Percentiles rank a stretch among this genome's conserved stretches.
Evolutionary conservation across 2,113 vertebrate genomes (phyloP).

Genomic region (Cottus gobio): DNA sequence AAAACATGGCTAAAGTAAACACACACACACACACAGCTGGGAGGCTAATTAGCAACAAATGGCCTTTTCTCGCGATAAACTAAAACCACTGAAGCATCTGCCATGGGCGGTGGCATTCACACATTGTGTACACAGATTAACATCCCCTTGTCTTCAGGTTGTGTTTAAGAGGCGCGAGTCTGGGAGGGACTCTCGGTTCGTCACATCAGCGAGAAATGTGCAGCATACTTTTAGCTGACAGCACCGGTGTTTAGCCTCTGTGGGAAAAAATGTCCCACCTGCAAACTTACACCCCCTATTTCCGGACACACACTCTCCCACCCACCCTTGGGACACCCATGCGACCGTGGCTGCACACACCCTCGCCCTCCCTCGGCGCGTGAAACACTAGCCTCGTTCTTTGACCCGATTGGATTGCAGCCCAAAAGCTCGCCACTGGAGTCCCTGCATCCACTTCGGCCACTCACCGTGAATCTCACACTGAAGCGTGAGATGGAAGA

Average conservation of each 20-base stretch:
- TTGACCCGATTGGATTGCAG: slow-evolving; percentile 52
- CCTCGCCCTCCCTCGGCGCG: slow-evolving; percentile 37
- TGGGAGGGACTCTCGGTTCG: slow-evolving; percentile 2
- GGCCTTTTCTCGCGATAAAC: slow-evolving; percentile 4
- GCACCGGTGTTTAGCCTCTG: slow-evolving; percentile 45
- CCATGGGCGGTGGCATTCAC: background rate
- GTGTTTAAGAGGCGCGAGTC: slow-evolving; percentile 1
- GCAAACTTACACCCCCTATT: slow-evolving; percentile 67
- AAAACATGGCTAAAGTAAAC: slow-evolving; percentile 48
- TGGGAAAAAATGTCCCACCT: slow-evolving; percentile 59
- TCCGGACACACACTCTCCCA: slow-evolving; percentile 49
- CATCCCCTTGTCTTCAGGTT: slow-evolving; percentile 13
- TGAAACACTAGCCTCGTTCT: slow-evolving; percentile 69
- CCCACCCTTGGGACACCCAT: slow-evolving; percentile 51
- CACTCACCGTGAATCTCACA: slow-evolving; percentile 5
- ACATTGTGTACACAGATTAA: slow-evolving; percentile 5
- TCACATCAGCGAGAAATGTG: slow-evolving; percentile 52
- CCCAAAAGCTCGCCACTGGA: background rate
- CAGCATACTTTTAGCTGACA: slow-evolving; percentile 24
- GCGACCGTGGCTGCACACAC: slow-evolving; percentile 49
- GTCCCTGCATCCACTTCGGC: slow-evolving; percentile 11
- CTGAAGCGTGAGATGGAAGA: background rate
- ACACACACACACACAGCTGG: slow-evolving; percentile 29
- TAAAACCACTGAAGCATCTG: slow-evolving; percentile 10
- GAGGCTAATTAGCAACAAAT: slow-evolving; percentile 56